Evolutionary conservation across 2,888 invertebrate species (phyloP).

Genomic region (Drosophila acutilabella): DNA sequence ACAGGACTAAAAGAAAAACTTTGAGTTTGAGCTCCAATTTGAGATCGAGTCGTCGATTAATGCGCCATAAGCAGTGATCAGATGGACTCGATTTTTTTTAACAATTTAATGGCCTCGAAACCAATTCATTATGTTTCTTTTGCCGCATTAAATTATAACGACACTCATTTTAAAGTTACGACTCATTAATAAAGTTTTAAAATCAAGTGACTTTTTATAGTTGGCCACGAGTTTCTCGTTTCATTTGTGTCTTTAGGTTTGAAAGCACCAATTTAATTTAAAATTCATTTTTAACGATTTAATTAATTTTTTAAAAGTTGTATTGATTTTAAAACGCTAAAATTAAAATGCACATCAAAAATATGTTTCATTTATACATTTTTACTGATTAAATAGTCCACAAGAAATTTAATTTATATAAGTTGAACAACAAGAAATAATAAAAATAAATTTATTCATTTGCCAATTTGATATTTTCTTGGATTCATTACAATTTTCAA

Average conservation of each 20-base stretch:
- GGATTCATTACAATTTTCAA: no score
- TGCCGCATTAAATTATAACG: slow-evolving; percentile 6
- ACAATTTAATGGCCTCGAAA: slow-evolving; percentile 18
- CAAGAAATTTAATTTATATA: no score
- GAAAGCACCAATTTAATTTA: no score
- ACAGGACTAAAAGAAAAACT: slow-evolving; percentile 3
- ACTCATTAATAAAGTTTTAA: not conserved
- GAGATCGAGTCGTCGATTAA: slow-evolving; percentile 18
- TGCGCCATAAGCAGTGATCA: slow-evolving; percentile 21
- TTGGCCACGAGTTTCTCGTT: not conserved
- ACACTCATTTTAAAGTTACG: not conserved
- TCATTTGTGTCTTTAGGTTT: not conserved
- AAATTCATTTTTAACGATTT: no score
- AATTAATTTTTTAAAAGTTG: no score
- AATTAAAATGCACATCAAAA: no score
- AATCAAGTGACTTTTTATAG: not conserved
- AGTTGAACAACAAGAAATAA: no score
- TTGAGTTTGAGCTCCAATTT: not conserved
- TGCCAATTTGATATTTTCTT: no score
- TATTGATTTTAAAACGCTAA: no score
- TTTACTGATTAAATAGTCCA: no score
- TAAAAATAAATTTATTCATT: no score
- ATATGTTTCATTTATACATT: no score
- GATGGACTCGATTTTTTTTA: not conserved
- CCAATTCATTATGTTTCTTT: slow-evolving; percentile 5